Conservation (phyloP, 2,113 vertebrate species). For the Cettia cetti region DNA sequence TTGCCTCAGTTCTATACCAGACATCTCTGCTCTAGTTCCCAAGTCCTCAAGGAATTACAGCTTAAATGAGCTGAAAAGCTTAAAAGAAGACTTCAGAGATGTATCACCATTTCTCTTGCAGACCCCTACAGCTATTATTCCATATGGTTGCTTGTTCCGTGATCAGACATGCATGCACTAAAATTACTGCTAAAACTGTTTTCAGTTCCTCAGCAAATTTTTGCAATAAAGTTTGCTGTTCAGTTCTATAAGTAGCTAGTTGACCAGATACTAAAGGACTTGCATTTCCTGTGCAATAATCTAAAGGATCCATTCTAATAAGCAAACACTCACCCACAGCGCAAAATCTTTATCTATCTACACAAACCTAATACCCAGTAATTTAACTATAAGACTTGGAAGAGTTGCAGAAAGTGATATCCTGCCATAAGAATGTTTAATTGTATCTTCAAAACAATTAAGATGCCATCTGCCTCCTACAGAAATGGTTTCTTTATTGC, state of each 20-base stretch:
- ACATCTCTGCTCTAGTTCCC: not conserved
- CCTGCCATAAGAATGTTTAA: not conserved
- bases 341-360: not conserved
- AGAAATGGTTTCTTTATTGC: not conserved
- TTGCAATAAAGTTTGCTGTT: not conserved
- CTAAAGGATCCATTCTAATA: not conserved
- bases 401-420: not conserved
- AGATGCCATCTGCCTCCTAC: not conserved
- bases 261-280: not conserved
- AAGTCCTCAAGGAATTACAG: not conserved
- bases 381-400: not conserved
- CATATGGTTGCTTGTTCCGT: not conserved
- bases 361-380: not conserved
- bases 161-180: not conserved
- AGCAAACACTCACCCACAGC: not conserved
- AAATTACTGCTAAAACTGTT: not conserved
- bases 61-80: not conserved
- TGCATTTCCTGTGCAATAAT: not conserved
- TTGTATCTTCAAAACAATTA: constrained; percentile 5
- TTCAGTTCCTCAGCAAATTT: not conserved
- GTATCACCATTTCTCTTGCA: not conserved
- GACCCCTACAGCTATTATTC: constrained; percentile 12
- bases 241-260: not conserved
- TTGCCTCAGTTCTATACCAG: not conserved
- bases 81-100: not conserved